Percentiles rank a stretch among this genome's conserved stretches.
These are phyloP conservation scores for Pheosia tremula DNA, from an alignment of 2,888 invertebrate genomes.

Conservation along the genomic window DNA sequence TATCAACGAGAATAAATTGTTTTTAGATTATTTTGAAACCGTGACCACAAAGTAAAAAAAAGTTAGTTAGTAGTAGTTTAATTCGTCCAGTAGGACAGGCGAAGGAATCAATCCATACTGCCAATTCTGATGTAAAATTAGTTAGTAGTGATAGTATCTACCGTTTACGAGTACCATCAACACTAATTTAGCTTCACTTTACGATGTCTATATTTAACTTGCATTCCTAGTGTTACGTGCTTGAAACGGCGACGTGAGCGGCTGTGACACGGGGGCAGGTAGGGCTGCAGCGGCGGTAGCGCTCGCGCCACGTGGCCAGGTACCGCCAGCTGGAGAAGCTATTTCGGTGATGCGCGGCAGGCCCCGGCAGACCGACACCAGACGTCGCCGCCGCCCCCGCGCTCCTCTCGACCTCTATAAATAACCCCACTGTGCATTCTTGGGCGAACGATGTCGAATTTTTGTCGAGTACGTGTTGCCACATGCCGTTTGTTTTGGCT, in stretches of 20 bases:
- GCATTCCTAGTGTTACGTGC: background rate
- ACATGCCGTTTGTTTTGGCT: constrained; percentile 82
- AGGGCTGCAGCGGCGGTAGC: constrained; percentile 52
- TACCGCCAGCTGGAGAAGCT: constrained; percentile 82
- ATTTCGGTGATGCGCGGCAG: constrained; percentile 85
- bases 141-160: too few species aligned
- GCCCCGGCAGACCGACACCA: constrained; percentile 86
- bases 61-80: too few species aligned
- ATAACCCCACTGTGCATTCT: constrained; percentile 83
- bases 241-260: constrained; percentile 5
- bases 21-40: background rate
- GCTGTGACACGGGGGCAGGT: constrained; percentile 45
- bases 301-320: constrained; percentile 78
- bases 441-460: constrained; percentile 84
- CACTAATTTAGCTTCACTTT: background rate
- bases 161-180: background rate
- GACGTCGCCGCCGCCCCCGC: constrained; percentile 84
- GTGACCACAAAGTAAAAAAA: too few species aligned
- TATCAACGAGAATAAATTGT: background rate
- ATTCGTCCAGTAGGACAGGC: too few species aligned
- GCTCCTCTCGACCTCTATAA: constrained; percentile 80
- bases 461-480: constrained; percentile 84
- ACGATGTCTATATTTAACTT: constrained; percentile 4
- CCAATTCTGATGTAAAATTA: too few species aligned
- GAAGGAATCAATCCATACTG: too few species aligned